A percentile compares a stretch with the other conserved stretches of the same genome.
Conservation (phyloP, 2,888 invertebrate species). For the Napeogenes sylphis region DNA sequence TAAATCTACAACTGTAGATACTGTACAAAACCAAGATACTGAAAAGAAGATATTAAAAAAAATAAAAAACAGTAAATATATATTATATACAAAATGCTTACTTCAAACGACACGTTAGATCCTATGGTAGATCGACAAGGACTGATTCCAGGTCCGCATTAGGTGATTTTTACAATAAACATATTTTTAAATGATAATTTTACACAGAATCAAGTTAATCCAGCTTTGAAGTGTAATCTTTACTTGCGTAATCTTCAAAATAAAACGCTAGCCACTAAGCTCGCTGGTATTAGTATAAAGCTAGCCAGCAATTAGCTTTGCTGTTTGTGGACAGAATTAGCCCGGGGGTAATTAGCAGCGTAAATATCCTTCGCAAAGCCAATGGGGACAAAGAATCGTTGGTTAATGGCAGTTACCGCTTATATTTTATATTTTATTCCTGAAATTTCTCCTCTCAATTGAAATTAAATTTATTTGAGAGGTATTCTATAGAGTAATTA, state of each 20-base stretch:
- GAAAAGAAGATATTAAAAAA: too few relatives aligned
- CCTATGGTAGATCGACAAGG: too few relatives aligned
- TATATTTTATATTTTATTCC: not conserved
- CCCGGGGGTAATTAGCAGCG: conserved; percentile 31
- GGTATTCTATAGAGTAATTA: not conserved
- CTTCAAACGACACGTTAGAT: too few relatives aligned
- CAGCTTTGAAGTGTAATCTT: not conserved
- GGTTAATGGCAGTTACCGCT: conserved; percentile 17
- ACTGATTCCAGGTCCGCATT: too few relatives aligned
- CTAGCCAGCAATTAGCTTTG: conserved; percentile 30
- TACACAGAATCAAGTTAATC: not conserved
- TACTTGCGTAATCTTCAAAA: conserved; percentile 22
- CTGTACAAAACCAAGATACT: too few relatives aligned
- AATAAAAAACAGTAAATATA: too few relatives aligned
- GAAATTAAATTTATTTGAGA: not conserved
- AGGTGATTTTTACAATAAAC: too few relatives aligned
- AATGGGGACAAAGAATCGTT: conserved; percentile 23
- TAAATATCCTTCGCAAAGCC: conserved; percentile 27
- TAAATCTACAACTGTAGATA: too few relatives aligned
- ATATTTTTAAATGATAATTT: too few relatives aligned
- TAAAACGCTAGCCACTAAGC: conserved; percentile 23
- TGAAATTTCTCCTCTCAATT: not conserved
- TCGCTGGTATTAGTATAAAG: conserved; percentile 26
- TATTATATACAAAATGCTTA: too few relatives aligned
- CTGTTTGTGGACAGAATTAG: conserved; percentile 33